A percentile compares a stretch with the other conserved stretches of the same genome.
Evolutionary conservation across 2,113 vertebrate species (phyloP).

Genomic region (Agapornis roseicollis): DNA sequence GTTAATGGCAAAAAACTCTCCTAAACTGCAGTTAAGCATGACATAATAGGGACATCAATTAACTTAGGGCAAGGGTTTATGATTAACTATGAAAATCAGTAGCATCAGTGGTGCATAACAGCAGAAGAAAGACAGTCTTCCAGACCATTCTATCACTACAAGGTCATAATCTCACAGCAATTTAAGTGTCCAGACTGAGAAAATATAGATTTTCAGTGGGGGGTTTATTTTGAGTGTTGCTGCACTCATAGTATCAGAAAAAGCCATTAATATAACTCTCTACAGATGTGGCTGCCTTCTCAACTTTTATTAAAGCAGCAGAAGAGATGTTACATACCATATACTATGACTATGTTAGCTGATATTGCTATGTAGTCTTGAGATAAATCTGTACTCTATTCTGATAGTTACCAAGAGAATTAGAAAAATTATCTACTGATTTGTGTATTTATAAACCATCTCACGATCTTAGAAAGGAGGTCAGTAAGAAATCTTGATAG

Average conservation of each 20-base stretch:
- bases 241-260: neutral
- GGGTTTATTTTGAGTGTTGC: neutral
- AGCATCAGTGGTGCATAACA: slow-evolving; percentile 22
- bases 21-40: slow-evolving; percentile 49
- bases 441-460: neutral
- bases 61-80: slow-evolving; percentile 62
- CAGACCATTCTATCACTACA: slow-evolving; percentile 24
- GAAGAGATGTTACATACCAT: neutral
- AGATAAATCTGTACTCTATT: neutral
- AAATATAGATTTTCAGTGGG: neutral
- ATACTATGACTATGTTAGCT: neutral
- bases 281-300: neutral
- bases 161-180: slow-evolving; percentile 34
- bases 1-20: slow-evolving; percentile 50
- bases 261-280: neutral
- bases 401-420: neutral
- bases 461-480: neutral
- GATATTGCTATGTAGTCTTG: neutral
- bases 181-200: neutral
- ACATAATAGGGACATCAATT: slow-evolving; percentile 71
- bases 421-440: neutral
- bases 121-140: slow-evolving; percentile 27
- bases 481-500: neutral
- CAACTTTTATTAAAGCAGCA: neutral
- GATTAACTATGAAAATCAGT: slow-evolving; percentile 63